phyloP scores from a whole-genome alignment of 2,888 invertebrate genomes.

The Pseudanteris insignis region DNA sequence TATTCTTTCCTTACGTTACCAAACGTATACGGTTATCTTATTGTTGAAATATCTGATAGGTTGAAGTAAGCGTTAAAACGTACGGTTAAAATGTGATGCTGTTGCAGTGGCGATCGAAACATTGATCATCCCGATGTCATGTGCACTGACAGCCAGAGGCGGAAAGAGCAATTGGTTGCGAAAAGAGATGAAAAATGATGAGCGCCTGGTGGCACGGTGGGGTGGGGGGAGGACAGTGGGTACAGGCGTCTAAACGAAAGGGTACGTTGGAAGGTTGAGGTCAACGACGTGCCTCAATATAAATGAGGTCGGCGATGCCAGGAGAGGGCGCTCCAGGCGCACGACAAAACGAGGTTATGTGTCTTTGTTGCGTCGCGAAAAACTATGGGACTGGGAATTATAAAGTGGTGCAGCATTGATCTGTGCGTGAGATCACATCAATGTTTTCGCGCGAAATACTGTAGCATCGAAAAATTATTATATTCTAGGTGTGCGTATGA shows the following conservation, averaged over 20 bases:
- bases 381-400: conserved; percentile 47
- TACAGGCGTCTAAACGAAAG: conserved; percentile 34
- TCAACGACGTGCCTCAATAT: conserved; percentile 48
- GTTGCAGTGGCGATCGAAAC: conserved; percentile 5
- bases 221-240: conserved; percentile 8
- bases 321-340: conserved; percentile 49
- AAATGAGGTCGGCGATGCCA: conserved; percentile 52
- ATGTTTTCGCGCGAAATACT: conserved; percentile 21
- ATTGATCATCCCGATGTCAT: conserved; percentile 13
- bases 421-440: conserved; percentile 37
- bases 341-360: conserved; percentile 52
- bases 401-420: conserved; percentile 40
- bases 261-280: conserved; percentile 39
- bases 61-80: too few species aligned
- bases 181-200: conserved; percentile 39
- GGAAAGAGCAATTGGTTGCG: conserved; percentile 28
- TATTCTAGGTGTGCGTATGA: too few species aligned
- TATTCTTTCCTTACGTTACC: too few species aligned
- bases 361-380: conserved; percentile 46
- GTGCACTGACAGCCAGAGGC: conserved; percentile 23
- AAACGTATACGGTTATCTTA: not conserved
- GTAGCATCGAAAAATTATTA: not conserved
- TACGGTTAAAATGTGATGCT: too few species aligned
- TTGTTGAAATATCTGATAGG: too few species aligned
- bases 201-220: not conserved